A percentile compares a stretch with the other conserved stretches of the same genome.
Evolutionary conservation across 2,888 invertebrate species (phyloP).

Genomic region (Brachylomia viminalis): DNA sequence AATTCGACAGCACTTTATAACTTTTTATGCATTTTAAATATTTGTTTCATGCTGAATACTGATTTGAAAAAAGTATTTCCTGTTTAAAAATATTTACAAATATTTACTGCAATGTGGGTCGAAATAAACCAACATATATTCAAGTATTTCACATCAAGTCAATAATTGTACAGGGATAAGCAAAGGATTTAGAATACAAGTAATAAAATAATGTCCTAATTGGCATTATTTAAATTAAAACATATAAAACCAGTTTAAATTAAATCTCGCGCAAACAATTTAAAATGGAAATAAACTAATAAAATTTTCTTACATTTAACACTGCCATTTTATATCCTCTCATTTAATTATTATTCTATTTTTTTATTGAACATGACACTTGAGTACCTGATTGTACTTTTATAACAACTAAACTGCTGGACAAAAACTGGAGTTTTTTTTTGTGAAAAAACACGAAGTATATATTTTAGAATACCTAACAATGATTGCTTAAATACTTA

Average conservation of each 20-base stretch:
- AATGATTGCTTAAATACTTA: constrained; percentile 28
- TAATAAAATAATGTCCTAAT: background rate
- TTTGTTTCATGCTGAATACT: background rate
- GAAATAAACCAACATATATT: background rate
- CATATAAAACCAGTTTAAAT: background rate
- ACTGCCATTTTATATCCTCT: constrained; percentile 62
- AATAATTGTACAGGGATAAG: background rate
- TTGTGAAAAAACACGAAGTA: constrained; percentile 27
- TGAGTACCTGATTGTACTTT: constrained; percentile 81
- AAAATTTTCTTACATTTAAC: constrained; percentile 64
- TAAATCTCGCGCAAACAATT: constrained; percentile 62
- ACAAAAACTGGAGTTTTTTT: constrained; percentile 51
- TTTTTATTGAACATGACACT: constrained; percentile 75
- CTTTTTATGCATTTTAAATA: background rate
- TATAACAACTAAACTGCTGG: constrained; percentile 69
- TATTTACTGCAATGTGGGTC: background rate
- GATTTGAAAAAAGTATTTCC: background rate
- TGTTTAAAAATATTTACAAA: constrained; percentile 6
- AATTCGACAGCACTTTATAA: background rate
- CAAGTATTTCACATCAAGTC: background rate
- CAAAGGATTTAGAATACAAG: background rate
- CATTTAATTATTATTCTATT: constrained; percentile 59
- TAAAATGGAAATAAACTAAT: constrained; percentile 59
- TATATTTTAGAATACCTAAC: constrained; percentile 36
- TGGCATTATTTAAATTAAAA: constrained; percentile 9